Evolutionary conservation across 2,888 invertebrate species (phyloP).

Genomic region (Palloptera scutellata): DNA sequence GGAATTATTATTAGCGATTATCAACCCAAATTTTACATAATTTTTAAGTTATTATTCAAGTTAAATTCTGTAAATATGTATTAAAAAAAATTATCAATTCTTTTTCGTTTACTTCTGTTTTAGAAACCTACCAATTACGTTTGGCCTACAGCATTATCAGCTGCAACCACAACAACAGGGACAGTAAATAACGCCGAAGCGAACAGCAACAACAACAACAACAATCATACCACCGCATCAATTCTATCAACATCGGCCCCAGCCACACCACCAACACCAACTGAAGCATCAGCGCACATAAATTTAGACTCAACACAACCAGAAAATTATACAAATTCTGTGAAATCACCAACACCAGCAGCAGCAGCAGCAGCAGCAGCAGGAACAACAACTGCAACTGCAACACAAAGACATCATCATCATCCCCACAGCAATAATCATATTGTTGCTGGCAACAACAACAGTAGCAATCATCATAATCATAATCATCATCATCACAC

Average conservation of each 20-base stretch:
- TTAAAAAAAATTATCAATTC: constrained; percentile 4
- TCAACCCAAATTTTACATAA: too few relatives aligned
- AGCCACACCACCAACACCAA: constrained; percentile 47
- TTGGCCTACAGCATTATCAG: constrained; percentile 66
- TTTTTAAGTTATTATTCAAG: background rate
- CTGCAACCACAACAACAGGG: constrained; percentile 36
- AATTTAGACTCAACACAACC: background rate
- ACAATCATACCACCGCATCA: constrained; percentile 32
- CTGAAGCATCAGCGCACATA: constrained; percentile 33
- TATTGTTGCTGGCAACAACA: constrained; percentile 31
- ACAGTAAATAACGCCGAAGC: too few relatives aligned
- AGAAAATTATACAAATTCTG: background rate
- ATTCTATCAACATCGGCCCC: constrained; percentile 39
- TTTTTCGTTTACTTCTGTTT: constrained; percentile 53
- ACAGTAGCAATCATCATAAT: constrained; percentile 3
- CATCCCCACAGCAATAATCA: constrained; percentile 38
- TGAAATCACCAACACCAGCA: constrained; percentile 10
- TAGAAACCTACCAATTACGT: constrained; percentile 74
- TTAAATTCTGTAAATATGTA: background rate
- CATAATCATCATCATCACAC: constrained; percentile 13
- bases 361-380: constrained; percentile 22
- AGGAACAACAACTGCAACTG: constrained; percentile 20
- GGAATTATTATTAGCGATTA: too few relatives aligned
- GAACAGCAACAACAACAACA: constrained; percentile 35
- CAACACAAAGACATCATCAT: too few relatives aligned